A percentile compares a stretch with the other conserved stretches of the same genome.
Evolutionary conservation across 2,113 vertebrate species (phyloP).

Genomic region (Corvus cornix): DNA sequence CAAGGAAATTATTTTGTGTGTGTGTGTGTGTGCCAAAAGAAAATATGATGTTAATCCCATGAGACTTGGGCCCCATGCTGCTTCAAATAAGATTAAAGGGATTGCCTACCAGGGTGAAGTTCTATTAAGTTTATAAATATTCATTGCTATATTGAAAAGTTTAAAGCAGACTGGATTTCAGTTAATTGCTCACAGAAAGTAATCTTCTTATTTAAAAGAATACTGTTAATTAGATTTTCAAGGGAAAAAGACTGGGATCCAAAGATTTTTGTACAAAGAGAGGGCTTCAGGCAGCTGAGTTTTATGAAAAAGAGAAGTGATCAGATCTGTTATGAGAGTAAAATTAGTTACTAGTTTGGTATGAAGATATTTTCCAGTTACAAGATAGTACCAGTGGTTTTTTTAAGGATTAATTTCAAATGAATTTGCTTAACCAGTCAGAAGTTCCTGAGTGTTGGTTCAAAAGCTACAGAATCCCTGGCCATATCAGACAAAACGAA

Average conservation of each 20-base stretch:
- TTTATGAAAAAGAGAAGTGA: not conserved
- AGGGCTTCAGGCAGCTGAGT: not conserved
- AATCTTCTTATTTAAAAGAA: conserved; percentile 63
- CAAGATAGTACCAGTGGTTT: not conserved
- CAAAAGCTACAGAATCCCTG: not conserved
- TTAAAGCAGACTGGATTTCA: conserved; percentile 62
- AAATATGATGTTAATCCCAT: conserved; percentile 58
- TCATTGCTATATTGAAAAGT: conserved; percentile 58
- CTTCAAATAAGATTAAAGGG: conserved; percentile 71
- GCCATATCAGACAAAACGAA: not conserved
- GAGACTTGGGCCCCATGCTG: conserved; percentile 21
- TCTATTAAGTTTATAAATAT: conserved; percentile 66
- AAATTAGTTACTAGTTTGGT: conserved; percentile 2
- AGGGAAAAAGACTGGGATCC: not conserved
- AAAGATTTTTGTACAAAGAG: conserved; percentile 17
- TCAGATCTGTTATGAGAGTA: conserved; percentile 9
- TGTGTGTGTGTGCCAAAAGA: not conserved
- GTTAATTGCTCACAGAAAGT: conserved; percentile 56
- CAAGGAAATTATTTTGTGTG: conserved; percentile 33
- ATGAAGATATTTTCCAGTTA: not conserved
- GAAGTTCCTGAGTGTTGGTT: not conserved
- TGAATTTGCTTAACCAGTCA: not conserved
- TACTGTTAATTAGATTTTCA: conserved; percentile 63
- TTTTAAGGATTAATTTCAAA: not conserved
- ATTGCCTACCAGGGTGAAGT: conserved; percentile 39